These are phyloP conservation scores for Diarsia mendica DNA, from an alignment of 2,888 invertebrate species.

Conservation along the genomic window DNA sequence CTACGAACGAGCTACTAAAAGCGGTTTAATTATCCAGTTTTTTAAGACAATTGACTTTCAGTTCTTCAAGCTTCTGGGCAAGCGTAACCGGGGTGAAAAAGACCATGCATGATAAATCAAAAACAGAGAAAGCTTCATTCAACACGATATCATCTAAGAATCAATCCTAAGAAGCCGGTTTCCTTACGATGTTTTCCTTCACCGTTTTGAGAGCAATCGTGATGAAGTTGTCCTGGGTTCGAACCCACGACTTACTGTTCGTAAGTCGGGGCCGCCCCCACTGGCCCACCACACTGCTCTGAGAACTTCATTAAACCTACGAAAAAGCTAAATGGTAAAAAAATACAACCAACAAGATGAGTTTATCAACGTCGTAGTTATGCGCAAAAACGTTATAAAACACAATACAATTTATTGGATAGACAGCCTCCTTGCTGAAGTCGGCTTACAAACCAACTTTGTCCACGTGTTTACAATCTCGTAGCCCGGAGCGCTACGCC, in stretches of 20 bases:
- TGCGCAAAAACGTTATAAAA: conserved; percentile 1
- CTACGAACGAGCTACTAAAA: not conserved
- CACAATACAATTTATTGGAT: conserved; percentile 19
- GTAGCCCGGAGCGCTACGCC: conserved; percentile 59
- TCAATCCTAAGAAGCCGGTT: too few relatives aligned
- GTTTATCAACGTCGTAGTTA: not conserved
- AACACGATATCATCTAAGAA: too few relatives aligned
- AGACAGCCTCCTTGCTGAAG: conserved; percentile 25
- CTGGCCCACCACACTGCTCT: too few relatives aligned
- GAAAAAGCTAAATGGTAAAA: not conserved
- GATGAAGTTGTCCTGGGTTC: too few relatives aligned
- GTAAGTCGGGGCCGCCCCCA: too few relatives aligned
- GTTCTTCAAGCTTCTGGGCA: not conserved
- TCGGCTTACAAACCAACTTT: conserved; percentile 9
- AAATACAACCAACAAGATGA: not conserved
- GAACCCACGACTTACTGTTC: too few relatives aligned
- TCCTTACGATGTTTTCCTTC: too few relatives aligned
- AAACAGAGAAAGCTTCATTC: not conserved
- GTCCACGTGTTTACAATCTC: conserved; percentile 9
- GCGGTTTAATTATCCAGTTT: not conserved
- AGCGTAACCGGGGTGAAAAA: not conserved
- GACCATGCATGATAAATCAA: not conserved
- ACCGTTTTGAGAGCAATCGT: too few relatives aligned
- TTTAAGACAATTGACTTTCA: not conserved
- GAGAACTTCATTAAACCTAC: not conserved